phyloP scores from a whole-genome alignment of 2,797 vertebrate species.

The Poeciliopsis gracilis region DNA sequence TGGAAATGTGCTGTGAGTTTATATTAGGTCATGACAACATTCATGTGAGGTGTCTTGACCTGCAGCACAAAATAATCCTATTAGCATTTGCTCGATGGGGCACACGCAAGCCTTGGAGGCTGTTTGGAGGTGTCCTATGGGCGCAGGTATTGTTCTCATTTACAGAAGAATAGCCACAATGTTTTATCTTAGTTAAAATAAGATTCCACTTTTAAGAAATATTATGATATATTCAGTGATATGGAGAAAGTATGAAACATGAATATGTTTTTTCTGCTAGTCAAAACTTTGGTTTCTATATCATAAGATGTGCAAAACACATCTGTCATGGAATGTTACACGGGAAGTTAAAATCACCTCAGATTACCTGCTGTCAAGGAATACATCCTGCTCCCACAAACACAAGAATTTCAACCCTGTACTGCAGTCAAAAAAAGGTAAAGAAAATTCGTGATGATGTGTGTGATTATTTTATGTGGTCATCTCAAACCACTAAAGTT shows the following conservation, averaged over 20 bases:
- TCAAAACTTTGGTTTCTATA: not conserved
- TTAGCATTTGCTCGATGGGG: constrained; percentile 60
- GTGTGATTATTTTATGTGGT: not conserved
- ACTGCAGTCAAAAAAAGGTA: not conserved
- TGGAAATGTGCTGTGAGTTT: constrained; percentile 21
- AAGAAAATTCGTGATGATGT: not conserved
- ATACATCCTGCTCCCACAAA: not conserved
- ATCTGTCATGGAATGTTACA: not conserved
- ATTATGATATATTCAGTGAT: not conserved
- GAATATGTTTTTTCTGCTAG: not conserved
- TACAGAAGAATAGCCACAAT: not conserved
- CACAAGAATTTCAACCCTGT: not conserved
- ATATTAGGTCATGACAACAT: constrained; percentile 60
- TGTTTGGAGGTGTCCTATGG: constrained; percentile 23
- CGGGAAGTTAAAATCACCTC: not conserved
- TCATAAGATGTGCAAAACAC: not conserved
- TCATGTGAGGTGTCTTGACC: constrained; percentile 69
- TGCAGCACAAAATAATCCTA: constrained; percentile 72
- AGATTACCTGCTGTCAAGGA: not conserved
- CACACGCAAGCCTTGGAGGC: constrained; percentile 58
- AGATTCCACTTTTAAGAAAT: not conserved
- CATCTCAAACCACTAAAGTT: not conserved
- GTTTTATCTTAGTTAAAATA: not conserved
- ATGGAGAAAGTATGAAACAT: not conserved
- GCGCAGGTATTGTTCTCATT: constrained; percentile 29